Conservation (phyloP, 2,888 invertebrate species). For the Sesamia inferens region DNA sequence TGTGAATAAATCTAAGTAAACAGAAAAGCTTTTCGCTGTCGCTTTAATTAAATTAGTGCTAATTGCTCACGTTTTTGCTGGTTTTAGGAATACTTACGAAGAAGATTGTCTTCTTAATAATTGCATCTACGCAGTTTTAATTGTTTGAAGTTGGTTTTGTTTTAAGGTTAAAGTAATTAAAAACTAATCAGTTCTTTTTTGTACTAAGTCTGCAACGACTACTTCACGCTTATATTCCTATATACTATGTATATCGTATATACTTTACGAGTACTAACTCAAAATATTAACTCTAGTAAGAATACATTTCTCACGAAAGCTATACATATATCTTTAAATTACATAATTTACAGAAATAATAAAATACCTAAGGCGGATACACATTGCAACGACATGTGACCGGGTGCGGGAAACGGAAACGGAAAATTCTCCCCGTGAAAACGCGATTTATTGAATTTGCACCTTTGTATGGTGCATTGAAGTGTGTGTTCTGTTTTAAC, state of each 20-base stretch:
- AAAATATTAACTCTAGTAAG: neutral
- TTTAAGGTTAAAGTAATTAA: constrained; percentile 2
- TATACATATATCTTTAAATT: neutral
- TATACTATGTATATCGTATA: neutral
- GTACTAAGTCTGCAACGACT: neutral
- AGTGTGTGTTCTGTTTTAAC: neutral
- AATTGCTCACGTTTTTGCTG: constrained; percentile 34
- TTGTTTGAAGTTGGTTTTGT: constrained; percentile 9
- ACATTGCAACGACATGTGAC: too few relatives aligned
- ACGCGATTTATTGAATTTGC: too few relatives aligned
- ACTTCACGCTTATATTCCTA: too few relatives aligned
- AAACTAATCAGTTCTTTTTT: neutral
- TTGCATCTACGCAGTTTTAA: constrained; percentile 9
- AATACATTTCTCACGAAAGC: neutral
- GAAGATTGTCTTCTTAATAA: constrained; percentile 37
- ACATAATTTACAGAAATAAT: too few relatives aligned
- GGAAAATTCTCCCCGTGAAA: too few relatives aligned
- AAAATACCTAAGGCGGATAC: neutral
- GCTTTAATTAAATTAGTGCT: constrained; percentile 43
- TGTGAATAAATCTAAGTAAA: constrained; percentile 48
- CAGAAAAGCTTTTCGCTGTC: constrained; percentile 28
- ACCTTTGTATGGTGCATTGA: too few relatives aligned
- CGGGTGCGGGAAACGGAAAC: too few relatives aligned
- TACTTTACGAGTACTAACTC: neutral
- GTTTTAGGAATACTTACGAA: constrained; percentile 28